Percentiles rank a stretch among this genome's conserved stretches.
Conservation (phyloP, 92 coral and sea anemone species). For the Epizoanthus rinbou region DNA sequence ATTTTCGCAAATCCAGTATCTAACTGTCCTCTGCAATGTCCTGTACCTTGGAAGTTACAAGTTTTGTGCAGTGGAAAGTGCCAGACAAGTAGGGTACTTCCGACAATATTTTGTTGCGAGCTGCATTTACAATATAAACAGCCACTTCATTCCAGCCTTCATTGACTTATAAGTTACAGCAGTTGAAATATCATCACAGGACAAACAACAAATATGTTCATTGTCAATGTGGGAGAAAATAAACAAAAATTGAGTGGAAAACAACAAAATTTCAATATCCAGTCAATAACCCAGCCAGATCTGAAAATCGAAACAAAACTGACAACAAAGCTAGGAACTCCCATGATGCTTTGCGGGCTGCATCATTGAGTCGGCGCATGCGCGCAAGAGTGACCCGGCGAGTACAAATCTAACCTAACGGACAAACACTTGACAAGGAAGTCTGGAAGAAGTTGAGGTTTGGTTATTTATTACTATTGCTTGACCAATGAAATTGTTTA, state of each 20-base stretch:
- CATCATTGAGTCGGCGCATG: conserved; percentile 3
- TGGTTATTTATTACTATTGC: neutral
- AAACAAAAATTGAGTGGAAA: neutral
- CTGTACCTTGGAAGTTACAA: no score
- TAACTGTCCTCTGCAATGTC: no score
- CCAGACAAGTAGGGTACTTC: no score
- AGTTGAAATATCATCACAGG: neutral
- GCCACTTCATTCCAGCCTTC: conserved; percentile 3
- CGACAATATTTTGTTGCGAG: no score
- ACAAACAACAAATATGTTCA: neutral
- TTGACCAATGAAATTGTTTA: neutral
- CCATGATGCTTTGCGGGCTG: conserved; percentile 29
- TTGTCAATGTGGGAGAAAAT: neutral
- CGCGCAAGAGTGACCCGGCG: neutral
- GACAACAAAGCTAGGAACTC: conserved; percentile 30
- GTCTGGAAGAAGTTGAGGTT: neutral
- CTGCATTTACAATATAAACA: neutral
- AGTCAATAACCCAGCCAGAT: no score
- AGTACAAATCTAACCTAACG: neutral
- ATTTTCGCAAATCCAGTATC: no score
- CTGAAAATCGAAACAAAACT: no score
- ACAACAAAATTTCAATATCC: neutral
- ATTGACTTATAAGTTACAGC: neutral
- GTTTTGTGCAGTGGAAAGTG: no score
- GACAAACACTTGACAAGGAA: neutral